Base-by-base conservation (phyloP, 2,797 vertebrate species). In the Pseudochirops corinnae region DNA sequence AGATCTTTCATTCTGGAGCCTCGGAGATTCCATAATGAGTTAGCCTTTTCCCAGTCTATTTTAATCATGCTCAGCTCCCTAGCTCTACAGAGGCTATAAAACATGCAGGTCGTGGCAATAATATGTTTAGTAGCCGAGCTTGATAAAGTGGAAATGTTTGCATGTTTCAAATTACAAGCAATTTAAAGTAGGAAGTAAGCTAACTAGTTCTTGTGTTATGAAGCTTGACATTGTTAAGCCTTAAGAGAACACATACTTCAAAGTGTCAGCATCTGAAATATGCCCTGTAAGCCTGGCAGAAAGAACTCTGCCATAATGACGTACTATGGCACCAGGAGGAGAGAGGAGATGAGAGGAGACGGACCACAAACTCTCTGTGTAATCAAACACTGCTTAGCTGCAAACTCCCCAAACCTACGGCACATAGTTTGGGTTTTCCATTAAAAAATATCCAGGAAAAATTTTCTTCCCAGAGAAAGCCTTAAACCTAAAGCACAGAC, bases 141-240 rank as follows among this genome's bases (percentile, higher is more conserved):
- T 98, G 99, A 99, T 99, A 99, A 99, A 98, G 98, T 98, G 98
- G 98, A 99, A 99, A 98, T 98, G 98, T 98, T 99, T 98, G 98
- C 98, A 98, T 98, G 98, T 99, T 99, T 99, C 98, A 98, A 98
- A 99, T 99, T 99, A 99, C 95, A 55, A 99, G 99, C 99, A 98
- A 98, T 99, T 99, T 98, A 98, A 98, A 98, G 98, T 98, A 98
- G 98, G 98, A 98, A 99, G 98, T 98, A 97, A 98, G 98, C 97
- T 98, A 99, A 98, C 98, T 97, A 97, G 98, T 97, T 97, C 98
- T 98, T 98, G 98, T 97, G 98, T 98, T 99, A 98, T 98, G 98
- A 98, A 98, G 98, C 98, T 98, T 98, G 98, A 99, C 98, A 98
- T 96, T 98, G 98, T 98, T 98, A 98, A 98, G 98, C 98, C 98